phyloP scores from a whole-genome alignment of 2,888 invertebrate genomes.

The Erebia aethiops region DNA sequence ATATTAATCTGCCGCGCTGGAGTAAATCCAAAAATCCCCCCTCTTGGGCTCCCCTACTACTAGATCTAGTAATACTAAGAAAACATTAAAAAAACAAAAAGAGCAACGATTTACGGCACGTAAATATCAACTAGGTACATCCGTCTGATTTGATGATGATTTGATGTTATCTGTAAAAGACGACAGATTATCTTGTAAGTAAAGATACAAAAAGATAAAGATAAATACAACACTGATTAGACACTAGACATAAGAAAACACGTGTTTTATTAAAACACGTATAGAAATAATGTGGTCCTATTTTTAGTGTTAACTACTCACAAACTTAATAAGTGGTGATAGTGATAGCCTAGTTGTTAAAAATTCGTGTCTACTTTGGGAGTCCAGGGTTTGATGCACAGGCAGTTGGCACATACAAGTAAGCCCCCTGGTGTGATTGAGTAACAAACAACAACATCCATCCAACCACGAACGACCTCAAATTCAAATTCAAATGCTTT shows the following conservation, averaged over 20 bases:
- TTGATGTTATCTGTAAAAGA: conserved; percentile 11
- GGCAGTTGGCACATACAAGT: too few species aligned
- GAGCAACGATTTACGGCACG: background rate
- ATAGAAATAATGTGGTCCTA: background rate
- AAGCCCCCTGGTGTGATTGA: background rate
- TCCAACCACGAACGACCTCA: too few species aligned
- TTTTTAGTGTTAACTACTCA: background rate
- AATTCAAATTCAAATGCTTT: too few species aligned
- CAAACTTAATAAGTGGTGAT: too few species aligned
- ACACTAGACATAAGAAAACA: conserved; percentile 4
- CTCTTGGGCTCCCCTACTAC: too few species aligned
- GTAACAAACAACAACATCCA: too few species aligned
- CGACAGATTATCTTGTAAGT: background rate
- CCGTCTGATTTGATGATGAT: conserved; percentile 15
- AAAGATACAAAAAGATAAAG: conserved; percentile 3
- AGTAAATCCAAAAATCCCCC: too few species aligned
- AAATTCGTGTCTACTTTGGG: too few species aligned
- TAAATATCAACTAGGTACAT: conserved; percentile 1
- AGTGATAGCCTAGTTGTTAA: too few species aligned
- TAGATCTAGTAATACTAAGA: background rate
- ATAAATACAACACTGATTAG: conserved; percentile 9
- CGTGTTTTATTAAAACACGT: background rate
- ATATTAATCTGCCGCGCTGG: too few species aligned
- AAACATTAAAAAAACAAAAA: background rate
- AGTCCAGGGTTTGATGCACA: too few species aligned